Evolutionary conservation across 2,888 invertebrate genomes (phyloP).

Genomic region (Parnassius glacialis): DNA sequence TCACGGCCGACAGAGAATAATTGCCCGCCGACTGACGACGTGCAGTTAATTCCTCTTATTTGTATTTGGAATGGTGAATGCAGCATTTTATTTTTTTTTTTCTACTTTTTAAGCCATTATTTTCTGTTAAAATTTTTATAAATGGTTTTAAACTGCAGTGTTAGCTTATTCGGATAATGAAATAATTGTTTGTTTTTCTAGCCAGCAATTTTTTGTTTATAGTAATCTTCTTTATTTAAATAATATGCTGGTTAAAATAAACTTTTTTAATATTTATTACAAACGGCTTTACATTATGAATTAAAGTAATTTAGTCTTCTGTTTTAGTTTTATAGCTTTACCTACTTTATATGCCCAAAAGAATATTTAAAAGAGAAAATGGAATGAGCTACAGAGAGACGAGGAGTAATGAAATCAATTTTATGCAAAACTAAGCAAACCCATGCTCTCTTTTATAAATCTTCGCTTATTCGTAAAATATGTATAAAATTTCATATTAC

Average conservation of each 20-base stretch:
- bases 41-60: conserved; percentile 64
- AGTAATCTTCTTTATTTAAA: background rate
- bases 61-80: conserved; percentile 46
- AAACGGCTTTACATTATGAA: background rate
- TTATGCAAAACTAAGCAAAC: conserved; percentile 53
- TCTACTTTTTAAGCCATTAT: conserved; percentile 4
- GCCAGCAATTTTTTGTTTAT: background rate
- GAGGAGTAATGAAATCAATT: conserved; percentile 58
- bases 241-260: background rate
- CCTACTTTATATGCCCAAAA: conserved; percentile 30
- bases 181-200: background rate
- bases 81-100: conserved; percentile 24
- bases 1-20: conserved; percentile 59
- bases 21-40: conserved; percentile 54
- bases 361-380: conserved; percentile 39
- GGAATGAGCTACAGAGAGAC: conserved; percentile 26
- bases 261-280: background rate
- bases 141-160: conserved; percentile 7
- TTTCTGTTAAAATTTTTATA: conserved; percentile 19
- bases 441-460: conserved; percentile 35
- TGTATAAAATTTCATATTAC: background rate
- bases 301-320: conserved; percentile 3
- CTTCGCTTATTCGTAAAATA: conserved; percentile 11
- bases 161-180: conserved; percentile 9
- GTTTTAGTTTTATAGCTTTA: conserved; percentile 11